Percentiles rank a stretch among this genome's conserved stretches.
phyloP scores from a whole-genome alignment of 2,888 invertebrate genomes.

The Hymenopus coronatus region DNA sequence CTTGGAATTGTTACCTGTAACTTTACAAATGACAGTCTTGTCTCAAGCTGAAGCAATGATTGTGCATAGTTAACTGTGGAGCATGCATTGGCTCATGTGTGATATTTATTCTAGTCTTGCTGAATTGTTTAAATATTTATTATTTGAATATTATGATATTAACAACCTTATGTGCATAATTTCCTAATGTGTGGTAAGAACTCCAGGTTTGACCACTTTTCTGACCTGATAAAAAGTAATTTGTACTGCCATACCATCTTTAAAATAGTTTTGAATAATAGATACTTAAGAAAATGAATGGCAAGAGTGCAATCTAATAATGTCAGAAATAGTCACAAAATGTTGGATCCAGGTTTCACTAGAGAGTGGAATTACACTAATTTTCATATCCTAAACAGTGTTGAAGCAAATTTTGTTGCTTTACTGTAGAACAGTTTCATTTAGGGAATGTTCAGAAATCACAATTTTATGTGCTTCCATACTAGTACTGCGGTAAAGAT shows the following conservation, averaged over 20 bases:
- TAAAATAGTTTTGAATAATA: neutral
- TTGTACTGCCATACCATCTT: neutral
- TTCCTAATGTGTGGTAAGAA: neutral
- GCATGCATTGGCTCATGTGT: neutral
- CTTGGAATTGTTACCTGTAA: neutral
- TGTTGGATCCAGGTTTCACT: neutral
- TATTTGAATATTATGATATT: neutral
- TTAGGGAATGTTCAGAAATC: neutral
- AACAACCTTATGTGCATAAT: neutral
- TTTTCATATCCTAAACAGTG: neutral
- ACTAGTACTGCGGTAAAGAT: neutral
- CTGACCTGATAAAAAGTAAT: neutral
- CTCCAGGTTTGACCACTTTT: neutral
- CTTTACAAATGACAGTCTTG: neutral
- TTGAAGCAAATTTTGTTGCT: neutral
- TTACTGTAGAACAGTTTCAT: neutral
- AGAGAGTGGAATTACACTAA: neutral
- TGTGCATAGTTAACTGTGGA: neutral
- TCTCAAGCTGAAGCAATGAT: neutral
- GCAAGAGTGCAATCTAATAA: neutral
- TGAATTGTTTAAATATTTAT: neutral
- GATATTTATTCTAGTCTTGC: neutral
- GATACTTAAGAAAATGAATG: neutral
- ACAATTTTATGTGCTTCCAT: neutral
- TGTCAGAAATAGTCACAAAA: neutral